Base-by-base conservation (phyloP, 2,888 invertebrate genomes). In the Cryptosula pallasiana region DNA sequence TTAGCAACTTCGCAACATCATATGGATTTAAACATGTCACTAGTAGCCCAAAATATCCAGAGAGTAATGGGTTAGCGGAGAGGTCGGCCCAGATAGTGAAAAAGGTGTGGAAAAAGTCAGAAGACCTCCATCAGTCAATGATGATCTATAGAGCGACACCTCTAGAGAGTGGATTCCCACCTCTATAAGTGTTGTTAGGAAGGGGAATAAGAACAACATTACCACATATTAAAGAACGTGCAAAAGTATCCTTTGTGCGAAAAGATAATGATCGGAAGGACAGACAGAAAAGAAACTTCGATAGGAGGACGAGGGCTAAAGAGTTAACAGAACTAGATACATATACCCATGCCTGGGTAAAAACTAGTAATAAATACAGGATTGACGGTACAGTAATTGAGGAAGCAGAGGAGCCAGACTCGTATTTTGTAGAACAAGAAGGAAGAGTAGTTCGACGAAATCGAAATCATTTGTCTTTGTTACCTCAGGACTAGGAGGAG, bases 141-240 rank as follows among this genome's bases (percentile, higher is more conserved):
- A 69, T 78, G 69, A 75, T 72, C n/a, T 75, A 75, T 57, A 71
- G 77, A 1, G 69, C 75, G 1, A 75, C 77, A 16, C 76, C 77
- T 55, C 71, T 77, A 35, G 72, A 74, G 16, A 74, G 73, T 55
- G 77, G 78, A 9, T 75, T 73, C 54, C 76, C 74, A 25, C 77
- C 78, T 27, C 76, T 77, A 1, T 77, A 79, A 72, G 72, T 79
- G 5, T 74, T 78, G 9, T 75, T 78, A 74, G 77, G 77, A 45
- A 45, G 45, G 20, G 20, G 20, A 13, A 45, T 45, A 13, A 5
- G 45, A 13, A 45, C 45, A 45, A 20, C 5, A 20, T 45, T 45
- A 45, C 45, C 45, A 5, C 20, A 5, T 20, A 20, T 45, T 13
- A 20, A 20, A 13, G 20, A 45, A 45, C 9, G 20, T 13, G 20